Evolutionary conservation across 1,140 invertebrate genomes (phyloP).

Genomic region (Tetragnatha versicolor): DNA sequence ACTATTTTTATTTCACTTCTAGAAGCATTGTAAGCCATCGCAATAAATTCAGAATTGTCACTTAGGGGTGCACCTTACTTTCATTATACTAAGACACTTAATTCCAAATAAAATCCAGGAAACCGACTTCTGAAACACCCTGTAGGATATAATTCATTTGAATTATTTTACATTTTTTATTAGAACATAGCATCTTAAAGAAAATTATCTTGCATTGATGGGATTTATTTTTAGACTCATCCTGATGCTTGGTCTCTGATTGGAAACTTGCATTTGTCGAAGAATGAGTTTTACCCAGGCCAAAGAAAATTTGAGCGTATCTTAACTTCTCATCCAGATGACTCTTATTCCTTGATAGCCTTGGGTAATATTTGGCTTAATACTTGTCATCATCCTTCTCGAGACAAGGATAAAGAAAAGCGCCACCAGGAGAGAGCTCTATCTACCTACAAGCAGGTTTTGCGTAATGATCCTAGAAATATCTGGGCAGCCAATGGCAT

Average conservation of each 20-base stretch:
- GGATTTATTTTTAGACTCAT: constrained; percentile 82
- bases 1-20: too few relatives aligned
- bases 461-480: constrained; percentile 91
- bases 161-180: too few relatives aligned
- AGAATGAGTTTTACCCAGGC: constrained; percentile 96
- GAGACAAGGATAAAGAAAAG: constrained; percentile 94
- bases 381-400: constrained; percentile 90
- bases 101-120: too few relatives aligned
- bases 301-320: constrained; percentile 99
- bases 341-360: constrained; percentile 95
- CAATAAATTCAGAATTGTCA: too few relatives aligned
- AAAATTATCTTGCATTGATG: too few relatives aligned
- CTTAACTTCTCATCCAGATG: constrained; percentile 78
- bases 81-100: too few relatives aligned
- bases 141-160: too few relatives aligned
- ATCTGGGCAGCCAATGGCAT: constrained; percentile 99
- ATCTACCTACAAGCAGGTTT: constrained; percentile 91
- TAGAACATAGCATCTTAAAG: too few relatives aligned
- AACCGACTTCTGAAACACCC: too few relatives aligned
- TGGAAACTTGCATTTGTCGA: constrained; percentile 95
- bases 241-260: constrained; percentile 97
- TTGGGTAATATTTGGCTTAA: constrained; percentile 98
- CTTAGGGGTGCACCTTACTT: too few relatives aligned
- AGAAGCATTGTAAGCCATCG: too few relatives aligned
- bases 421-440: constrained; percentile 94